phyloP scores from a whole-genome alignment of 2,797 vertebrate genomes.

The Tenualosa thibaudeaui region DNA sequence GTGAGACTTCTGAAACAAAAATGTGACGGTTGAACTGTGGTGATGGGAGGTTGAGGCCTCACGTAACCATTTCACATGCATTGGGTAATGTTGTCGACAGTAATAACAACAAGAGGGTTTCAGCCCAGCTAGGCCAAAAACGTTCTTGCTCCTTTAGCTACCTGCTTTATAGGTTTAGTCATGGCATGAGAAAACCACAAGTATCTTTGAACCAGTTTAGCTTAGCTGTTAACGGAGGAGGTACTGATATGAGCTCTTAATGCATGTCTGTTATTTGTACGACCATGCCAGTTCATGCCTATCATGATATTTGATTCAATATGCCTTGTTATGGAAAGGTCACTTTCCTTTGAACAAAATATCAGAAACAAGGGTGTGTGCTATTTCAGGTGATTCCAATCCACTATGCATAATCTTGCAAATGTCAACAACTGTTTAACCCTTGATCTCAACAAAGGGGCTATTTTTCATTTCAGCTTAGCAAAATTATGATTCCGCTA shows the following conservation, averaged over 20 bases:
- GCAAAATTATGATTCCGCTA: neutral
- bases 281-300: too few relatives aligned
- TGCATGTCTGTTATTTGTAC: too few relatives aligned
- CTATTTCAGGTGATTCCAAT: neutral
- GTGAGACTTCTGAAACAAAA: neutral
- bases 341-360: neutral
- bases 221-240: too few relatives aligned
- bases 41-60: neutral
- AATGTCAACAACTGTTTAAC: neutral
- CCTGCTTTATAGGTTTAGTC: neutral
- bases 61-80: neutral
- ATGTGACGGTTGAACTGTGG: constrained; percentile 2
- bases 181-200: neutral
- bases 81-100: neutral
- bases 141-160: neutral
- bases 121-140: neutral
- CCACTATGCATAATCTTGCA: neutral
- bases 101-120: neutral
- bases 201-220: too few relatives aligned
- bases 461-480: neutral
- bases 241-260: too few relatives aligned
- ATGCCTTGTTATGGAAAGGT: neutral
- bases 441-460: neutral
- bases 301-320: too few relatives aligned
- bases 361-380: neutral